Base-by-base conservation (phyloP, 2,888 invertebrate genomes). In the Athalia rosae region DNA sequence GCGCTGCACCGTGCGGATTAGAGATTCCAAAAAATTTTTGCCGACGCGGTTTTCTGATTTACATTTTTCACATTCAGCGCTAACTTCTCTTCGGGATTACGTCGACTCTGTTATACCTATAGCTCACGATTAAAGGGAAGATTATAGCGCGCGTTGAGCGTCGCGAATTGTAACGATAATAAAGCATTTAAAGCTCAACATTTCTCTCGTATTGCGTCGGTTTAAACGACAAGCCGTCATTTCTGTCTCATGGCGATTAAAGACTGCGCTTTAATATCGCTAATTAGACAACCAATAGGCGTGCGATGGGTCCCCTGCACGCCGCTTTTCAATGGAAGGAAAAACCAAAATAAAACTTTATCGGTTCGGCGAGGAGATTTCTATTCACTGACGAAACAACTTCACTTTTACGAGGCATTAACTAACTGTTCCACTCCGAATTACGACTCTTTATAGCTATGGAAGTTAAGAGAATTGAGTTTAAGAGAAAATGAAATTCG, bases 181-280 rank as follows among this genome's bases (percentile, higher is more conserved):
- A 58, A 45, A 45, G 69, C 50, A 58, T 58, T 71, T 58, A 58
- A 58, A 71, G 71, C 45, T 13, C 7, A 28, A 28, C n/a, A 11
- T 58, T 11, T 5, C 43, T 45, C 45, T 41, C 56, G 58, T 58
- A 56, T 58, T 58, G 45, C 45, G 43, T 45, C 71, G 58, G 50
- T 58, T 50, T 53, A 53, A 53, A 64, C 41, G 41, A 45, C 64
- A 58, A 48, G 53, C 5, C 43, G 58, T 71, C 71, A 28, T 28
- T 28, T 28, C 28, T 28, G 28, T 28, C 28, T 28, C 28, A 28
- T 28, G 28, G 45, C 71, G 56, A 71, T 71, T 58, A 43, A 58
- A 71, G 13, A 56, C 61, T 13, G 4, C 13, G 58, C 71, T 71
- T 71, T 50, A 58, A 56, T 58, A 45, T 71, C 58, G 43, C 58